phyloP scores from a whole-genome alignment of 92 coral and sea anemone genomes.

The Porites rus region DNA sequence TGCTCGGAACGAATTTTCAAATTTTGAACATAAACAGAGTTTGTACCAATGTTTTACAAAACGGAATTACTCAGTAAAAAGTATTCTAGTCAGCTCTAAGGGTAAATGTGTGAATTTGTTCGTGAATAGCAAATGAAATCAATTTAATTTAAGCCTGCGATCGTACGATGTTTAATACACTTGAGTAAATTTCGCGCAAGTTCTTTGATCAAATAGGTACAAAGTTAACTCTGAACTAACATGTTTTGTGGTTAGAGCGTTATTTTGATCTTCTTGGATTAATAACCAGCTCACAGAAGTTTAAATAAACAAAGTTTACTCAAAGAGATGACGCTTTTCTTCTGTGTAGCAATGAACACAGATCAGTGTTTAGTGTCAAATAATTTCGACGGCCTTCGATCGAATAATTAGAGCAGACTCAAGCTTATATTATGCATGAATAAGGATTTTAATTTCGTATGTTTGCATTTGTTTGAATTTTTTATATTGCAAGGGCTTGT shows the following conservation, averaged over 20 bases:
- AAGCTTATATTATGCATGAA: not conserved
- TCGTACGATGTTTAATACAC: not conserved
- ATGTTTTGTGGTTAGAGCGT: not conserved
- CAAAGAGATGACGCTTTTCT: not conserved
- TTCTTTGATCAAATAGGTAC: not conserved
- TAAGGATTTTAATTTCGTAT: constrained; percentile 2
- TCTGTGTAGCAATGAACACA: not conserved
- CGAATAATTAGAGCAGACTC: constrained; percentile 3
- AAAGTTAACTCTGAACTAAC: not conserved
- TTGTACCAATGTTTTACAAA: not conserved
- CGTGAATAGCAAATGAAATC: not conserved
- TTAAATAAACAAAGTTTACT: constrained; percentile 24
- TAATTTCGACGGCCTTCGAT: not conserved
- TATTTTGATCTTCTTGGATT: constrained; percentile 9
- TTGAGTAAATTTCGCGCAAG: not conserved
- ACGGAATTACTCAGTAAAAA: constrained; percentile 3
- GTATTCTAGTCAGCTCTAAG: constrained; percentile 1
- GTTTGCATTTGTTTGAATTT: constrained; percentile 30
- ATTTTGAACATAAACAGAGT: constrained; percentile 22
- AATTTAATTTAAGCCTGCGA: not conserved
- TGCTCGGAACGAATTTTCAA: not conserved
- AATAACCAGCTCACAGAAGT: constrained; percentile 12
- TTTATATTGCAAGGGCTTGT: constrained; percentile 8
- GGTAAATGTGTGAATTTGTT: not conserved
- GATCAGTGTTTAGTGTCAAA: constrained; percentile 1